phyloP scores from a whole-genome alignment of 2,113 vertebrate species.

The Orientallactaga bullata region DNA sequence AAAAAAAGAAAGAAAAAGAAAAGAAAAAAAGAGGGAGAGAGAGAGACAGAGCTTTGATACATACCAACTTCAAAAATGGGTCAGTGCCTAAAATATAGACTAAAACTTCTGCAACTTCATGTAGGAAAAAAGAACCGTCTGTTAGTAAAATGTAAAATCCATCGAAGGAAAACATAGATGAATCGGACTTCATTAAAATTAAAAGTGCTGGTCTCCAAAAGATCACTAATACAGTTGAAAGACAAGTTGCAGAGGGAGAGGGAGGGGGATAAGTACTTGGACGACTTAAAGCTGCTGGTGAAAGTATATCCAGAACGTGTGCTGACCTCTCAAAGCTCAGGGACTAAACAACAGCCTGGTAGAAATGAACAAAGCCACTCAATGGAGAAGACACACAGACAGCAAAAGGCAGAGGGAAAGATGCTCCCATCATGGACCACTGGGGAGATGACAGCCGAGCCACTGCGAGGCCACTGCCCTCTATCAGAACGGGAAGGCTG shows the following conservation, averaged over 20 bases:
- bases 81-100: neutral
- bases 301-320: neutral
- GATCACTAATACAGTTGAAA: neutral
- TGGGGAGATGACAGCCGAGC: accelerated
- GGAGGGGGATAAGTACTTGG: neutral
- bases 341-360: neutral
- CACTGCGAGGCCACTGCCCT: accelerated
- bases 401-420: accelerated
- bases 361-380: too few species aligned
- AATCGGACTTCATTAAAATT: neutral
- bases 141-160: neutral
- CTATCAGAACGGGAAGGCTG: neutral
- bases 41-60: neutral
- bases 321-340: neutral
- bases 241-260: neutral
- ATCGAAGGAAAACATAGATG: neutral
- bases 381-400: accelerated
- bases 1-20: neutral
- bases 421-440: accelerated
- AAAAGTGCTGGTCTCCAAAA: neutral
- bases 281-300: accelerated
- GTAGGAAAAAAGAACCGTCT: neutral
- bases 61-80: neutral
- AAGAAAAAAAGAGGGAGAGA: too few species aligned
- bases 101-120: neutral